Conservation (phyloP, 1,140 invertebrate genomes). For the Rhagoletis zephyria region DNA sequence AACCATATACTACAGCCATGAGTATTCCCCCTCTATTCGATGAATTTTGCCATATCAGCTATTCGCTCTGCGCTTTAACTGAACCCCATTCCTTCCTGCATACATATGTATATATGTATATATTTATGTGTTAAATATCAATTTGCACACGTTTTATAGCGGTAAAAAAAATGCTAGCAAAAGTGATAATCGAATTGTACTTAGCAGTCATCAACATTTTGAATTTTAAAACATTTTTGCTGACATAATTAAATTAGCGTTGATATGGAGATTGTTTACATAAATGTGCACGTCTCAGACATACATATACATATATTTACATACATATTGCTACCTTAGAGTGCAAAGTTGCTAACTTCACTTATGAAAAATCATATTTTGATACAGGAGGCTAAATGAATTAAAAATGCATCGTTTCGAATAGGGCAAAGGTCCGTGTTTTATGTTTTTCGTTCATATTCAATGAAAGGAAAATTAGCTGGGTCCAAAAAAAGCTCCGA, state of each 20-base stretch:
- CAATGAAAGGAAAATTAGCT: too few species aligned
- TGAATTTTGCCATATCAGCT: slow-evolving; percentile 28
- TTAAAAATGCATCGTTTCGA: too few species aligned
- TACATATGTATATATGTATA: neutral
- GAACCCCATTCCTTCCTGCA: neutral
- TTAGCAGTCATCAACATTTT: slow-evolving; percentile 39
- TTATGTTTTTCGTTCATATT: too few species aligned
- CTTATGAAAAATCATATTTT: too few species aligned
- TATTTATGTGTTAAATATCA: slow-evolving; percentile 13
- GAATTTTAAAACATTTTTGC: neutral
- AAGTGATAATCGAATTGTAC: slow-evolving; percentile 41
- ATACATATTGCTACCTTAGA: too few species aligned
- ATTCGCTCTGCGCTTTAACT: slow-evolving; percentile 24
- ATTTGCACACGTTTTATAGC: slow-evolving; percentile 26
- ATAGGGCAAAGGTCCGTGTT: too few species aligned
- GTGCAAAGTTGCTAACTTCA: too few species aligned
- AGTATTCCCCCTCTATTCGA: neutral
- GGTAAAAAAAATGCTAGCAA: neutral
- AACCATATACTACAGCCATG: neutral
- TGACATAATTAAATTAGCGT: slow-evolving; percentile 10
- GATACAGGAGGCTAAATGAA: too few species aligned
- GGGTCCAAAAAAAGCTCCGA: too few species aligned
- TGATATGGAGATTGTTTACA: neutral
- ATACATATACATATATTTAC: too few species aligned
- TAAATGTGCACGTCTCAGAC: too few species aligned